These are phyloP conservation scores for Harpagoxenus sublaevis DNA, from an alignment of 2,888 invertebrate genomes.

Conservation along the genomic window DNA sequence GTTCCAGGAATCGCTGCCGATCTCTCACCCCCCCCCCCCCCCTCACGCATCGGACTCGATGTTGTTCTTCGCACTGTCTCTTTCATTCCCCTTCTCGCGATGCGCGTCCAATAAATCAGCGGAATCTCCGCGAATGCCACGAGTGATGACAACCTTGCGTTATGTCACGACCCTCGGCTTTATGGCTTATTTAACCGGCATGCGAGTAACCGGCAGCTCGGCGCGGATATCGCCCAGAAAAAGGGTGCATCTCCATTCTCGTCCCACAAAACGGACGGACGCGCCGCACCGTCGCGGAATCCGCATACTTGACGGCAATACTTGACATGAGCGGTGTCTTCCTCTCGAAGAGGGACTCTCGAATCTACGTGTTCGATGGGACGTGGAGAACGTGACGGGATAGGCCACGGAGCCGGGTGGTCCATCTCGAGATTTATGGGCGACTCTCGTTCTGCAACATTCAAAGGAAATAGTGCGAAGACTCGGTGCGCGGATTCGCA, in stretches of 20 bases:
- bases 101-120: conserved; percentile 78
- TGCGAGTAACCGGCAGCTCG: conserved; percentile 46
- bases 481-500: conserved; percentile 64
- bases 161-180: conserved; percentile 77
- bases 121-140: conserved; percentile 70
- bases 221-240: conserved; percentile 49
- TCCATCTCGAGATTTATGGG: conserved; percentile 78
- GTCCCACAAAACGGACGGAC: conserved; percentile 1
- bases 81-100: conserved; percentile 49
- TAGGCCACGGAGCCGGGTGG: conserved; percentile 77
- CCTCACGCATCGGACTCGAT: conserved; percentile 67
- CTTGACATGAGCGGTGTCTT: conserved; percentile 60
- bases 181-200: conserved; percentile 78
- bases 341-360: conserved; percentile 58
- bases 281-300: conserved; percentile 67
- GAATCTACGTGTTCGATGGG: conserved; percentile 75
- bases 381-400: conserved; percentile 73
- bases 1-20: conserved; percentile 71
- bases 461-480: conserved; percentile 74
- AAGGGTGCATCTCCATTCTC: conserved; percentile 27
- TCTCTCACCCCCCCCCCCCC: conserved; percentile 68
- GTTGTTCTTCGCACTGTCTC: conserved; percentile 66
- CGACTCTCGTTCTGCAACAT: conserved; percentile 74
- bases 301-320: conserved; percentile 44
- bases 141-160: conserved; percentile 75